A percentile compares a stretch with the other conserved stretches of the same genome.
Conservation (phyloP, 2,113 vertebrate species). For the Alouatta palliata region DNA sequence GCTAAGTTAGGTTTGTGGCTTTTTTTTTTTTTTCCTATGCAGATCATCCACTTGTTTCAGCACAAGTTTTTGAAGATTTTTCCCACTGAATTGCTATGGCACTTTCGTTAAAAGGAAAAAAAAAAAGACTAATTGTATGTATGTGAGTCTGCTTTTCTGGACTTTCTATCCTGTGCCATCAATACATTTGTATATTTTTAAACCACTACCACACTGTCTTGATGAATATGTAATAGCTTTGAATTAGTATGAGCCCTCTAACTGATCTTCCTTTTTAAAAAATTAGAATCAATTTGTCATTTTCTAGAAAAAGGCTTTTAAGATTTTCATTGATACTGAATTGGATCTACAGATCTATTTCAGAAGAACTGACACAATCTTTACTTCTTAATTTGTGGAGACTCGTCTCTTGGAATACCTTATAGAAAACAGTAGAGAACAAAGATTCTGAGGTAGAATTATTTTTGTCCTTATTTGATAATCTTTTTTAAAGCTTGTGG, state of each 20-base stretch:
- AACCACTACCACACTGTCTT: background rate
- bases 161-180: background rate
- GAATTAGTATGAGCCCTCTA: background rate
- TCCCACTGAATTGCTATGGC: background rate
- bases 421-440: background rate
- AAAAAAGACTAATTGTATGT: background rate
- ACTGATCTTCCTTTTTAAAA: conserved; percentile 25
- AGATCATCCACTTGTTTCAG: background rate
- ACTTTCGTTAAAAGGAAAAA: background rate
- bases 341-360: background rate
- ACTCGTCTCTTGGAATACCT: background rate
- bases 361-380: background rate
- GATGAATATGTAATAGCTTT: background rate
- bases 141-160: background rate
- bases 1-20: background rate
- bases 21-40: background rate
- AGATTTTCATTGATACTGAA: background rate
- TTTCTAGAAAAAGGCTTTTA: background rate
- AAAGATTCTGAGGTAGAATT: background rate
- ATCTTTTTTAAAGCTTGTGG: background rate
- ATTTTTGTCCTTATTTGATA: background rate
- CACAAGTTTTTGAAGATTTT: background rate
- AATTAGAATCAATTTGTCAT: background rate
- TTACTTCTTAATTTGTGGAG: background rate
- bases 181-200: conserved; percentile 19